These are phyloP conservation scores for Coreoperca whiteheadi DNA, from an alignment of 2,113 vertebrate genomes.

Conservation along the genomic window DNA sequence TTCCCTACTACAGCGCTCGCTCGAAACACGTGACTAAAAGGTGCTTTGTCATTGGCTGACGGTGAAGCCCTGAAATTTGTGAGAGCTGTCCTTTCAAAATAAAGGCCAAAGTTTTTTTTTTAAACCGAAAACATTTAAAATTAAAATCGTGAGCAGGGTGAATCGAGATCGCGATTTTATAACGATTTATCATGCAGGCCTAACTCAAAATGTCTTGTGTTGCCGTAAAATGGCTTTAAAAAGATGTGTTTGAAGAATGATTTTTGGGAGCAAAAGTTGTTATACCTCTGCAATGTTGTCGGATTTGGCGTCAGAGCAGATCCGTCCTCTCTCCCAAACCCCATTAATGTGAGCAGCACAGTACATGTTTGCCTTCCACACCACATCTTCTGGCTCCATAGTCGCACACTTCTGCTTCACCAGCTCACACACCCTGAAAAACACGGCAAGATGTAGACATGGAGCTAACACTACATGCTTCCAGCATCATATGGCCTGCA, in stretches of 20 bases:
- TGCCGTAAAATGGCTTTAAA: background rate
- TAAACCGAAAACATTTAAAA: no score
- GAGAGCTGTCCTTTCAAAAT: no score
- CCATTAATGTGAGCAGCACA: slow-evolving; percentile 86
- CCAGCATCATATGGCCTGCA: no score
- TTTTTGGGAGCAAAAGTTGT: background rate
- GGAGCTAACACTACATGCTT: background rate
- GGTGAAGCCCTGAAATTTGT: no score
- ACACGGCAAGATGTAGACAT: background rate
- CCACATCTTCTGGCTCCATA: slow-evolving; percentile 73
- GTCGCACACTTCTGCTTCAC: slow-evolving; percentile 83
- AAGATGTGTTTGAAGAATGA: background rate
- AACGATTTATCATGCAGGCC: no score
- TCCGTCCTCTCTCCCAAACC: slow-evolving; percentile 89
- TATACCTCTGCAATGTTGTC: slow-evolving; percentile 86
- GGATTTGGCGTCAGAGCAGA: slow-evolving; percentile 82
- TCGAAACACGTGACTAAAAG: no score
- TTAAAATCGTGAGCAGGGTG: no score
- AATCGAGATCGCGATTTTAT: no score
- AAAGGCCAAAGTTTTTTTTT: no score
- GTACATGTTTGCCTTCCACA: slow-evolving; percentile 87
- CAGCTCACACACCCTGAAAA: slow-evolving; percentile 86
- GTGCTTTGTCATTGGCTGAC: no score
- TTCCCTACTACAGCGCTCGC: no score
- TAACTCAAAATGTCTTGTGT: background rate